Base-by-base conservation (phyloP, 2,888 invertebrate genomes). In the Stomorhina lunata region DNA sequence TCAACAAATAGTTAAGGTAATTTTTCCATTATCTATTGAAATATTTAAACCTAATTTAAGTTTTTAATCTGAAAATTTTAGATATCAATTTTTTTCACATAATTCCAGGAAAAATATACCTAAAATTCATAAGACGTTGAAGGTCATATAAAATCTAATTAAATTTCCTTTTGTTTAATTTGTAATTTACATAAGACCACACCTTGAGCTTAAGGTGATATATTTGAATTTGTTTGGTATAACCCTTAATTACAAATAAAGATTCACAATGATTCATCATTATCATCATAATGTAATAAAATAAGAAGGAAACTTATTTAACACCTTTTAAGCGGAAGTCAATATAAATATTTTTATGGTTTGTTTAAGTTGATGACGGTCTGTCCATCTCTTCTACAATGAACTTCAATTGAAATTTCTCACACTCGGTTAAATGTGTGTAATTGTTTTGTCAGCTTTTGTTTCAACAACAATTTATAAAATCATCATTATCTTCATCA, bases 321-420 rank as follows among this genome's bases (percentile, higher is more conserved):
- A 57, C 17, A 32, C 17, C 34, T 22, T 20, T 45, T 55, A 65
- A 53, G 32, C 77, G 77, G 77, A 77, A 77, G 53, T 53, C 25
- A 25, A 68, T 50, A 57, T 20, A 32, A 27, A 53, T 2, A 15
- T 25, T 1, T 32, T n/a, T 12, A n/a, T 34, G 17, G 12, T 27
- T 7, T 55, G 40, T 29, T 57, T 29, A 40, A 50, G n/a, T 10
- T 17, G 40, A 12, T 55, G 20, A 40, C 55, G 17, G 5, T 12
- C 15, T 53, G 20, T 27, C 12, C n/a, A 1, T 12, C 29, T 53
- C 27, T 17, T 53, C 53, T 45, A 29, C 17, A 27, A 5, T 43
- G 63, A 69, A 53, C 27, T 53, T 55, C 17, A 69, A 45, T 43
- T 68, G 20, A 75, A 76, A 68, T 68, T 29, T 68, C 7, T 29